Percentiles rank a stretch among this genome's conserved stretches.
Conservation (phyloP, 2,888 invertebrate species). For the Drosophila helvetica region DNA sequence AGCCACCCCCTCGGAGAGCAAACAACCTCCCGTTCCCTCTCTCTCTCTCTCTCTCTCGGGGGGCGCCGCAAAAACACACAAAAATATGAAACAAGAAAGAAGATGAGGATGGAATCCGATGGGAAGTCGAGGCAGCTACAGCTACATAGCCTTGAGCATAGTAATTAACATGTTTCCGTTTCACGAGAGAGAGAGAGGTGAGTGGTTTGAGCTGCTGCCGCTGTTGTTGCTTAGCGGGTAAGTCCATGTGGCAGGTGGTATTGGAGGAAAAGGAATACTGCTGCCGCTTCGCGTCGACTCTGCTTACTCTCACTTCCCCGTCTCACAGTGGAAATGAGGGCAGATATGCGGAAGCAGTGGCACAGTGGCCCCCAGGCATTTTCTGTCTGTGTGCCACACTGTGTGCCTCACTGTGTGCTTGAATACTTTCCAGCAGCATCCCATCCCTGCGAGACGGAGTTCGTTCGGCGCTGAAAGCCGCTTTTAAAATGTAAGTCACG, state of each 20-base stretch:
- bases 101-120: conserved; percentile 43
- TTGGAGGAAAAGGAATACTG: conserved; percentile 52
- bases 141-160: conserved; percentile 79
- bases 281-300: conserved; percentile 26
- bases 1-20: conserved; percentile 17
- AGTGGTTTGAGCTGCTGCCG: background rate
- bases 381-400: conserved; percentile 17
- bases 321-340: conserved; percentile 53
- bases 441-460: background rate
- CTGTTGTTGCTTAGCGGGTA: conserved; percentile 53
- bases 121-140: conserved; percentile 60
- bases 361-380: conserved; percentile 37
- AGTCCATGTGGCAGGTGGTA: conserved; percentile 36
- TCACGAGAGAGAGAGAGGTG: conserved; percentile 43
- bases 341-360: conserved; percentile 66
- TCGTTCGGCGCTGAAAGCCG: conserved; percentile 54
- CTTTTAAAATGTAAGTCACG: conserved; percentile 75
- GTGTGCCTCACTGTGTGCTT: conserved; percentile 2
- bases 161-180: conserved; percentile 83
- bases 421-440: background rate
- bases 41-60: conserved; percentile 4
- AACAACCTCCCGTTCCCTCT: conserved; percentile 29
- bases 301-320: conserved; percentile 67
- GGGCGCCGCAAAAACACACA: conserved; percentile 20
- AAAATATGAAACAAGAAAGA: conserved; percentile 34